Percentiles rank a stretch among this genome's conserved stretches.
These are phyloP conservation scores for Drosophila littoralis DNA, from an alignment of 1,140 invertebrate genomes.

Conservation along the genomic window DNA sequence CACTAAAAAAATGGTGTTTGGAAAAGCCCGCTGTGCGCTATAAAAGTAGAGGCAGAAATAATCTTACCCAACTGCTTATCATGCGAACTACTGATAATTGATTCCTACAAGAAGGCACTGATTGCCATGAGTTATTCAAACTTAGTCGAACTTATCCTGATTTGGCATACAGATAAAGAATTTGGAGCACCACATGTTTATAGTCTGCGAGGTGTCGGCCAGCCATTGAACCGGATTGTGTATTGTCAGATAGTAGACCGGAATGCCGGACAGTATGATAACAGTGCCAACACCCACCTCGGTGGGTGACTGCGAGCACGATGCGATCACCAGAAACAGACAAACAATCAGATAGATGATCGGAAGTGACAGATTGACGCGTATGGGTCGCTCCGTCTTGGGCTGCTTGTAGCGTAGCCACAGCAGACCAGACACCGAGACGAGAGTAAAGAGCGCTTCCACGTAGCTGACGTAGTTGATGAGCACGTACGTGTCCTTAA, in stretches of 20 bases:
- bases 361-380: conserved; percentile 88
- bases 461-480: conserved; percentile 98
- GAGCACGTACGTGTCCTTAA: conserved; percentile 94
- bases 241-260: conserved; percentile 95
- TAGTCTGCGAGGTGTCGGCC: conserved; percentile 86
- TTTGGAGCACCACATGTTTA: conserved; percentile 90
- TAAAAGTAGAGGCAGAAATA: conserved; percentile 1
- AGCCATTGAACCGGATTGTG: conserved; percentile 88
- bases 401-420: conserved; percentile 93
- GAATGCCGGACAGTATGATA: conserved; percentile 93
- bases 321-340: conserved; percentile 93
- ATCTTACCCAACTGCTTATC: conserved; percentile 14
- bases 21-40: conserved; percentile 10
- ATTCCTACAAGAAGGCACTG: conserved; percentile 60
- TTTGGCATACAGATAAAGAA: conserved; percentile 90
- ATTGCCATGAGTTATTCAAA: conserved; percentile 15
- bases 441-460: conserved; percentile 96
- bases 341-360: conserved; percentile 94
- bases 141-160: conserved; percentile 82
- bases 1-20: conserved; percentile 16
- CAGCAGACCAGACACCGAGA: conserved; percentile 93
- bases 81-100: conserved; percentile 23
- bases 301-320: conserved; percentile 89
- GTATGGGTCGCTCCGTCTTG: conserved; percentile 90
- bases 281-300: conserved; percentile 93